Base-by-base conservation (phyloP, 2,888 invertebrate genomes). In the Strigamia maritima region DNA sequence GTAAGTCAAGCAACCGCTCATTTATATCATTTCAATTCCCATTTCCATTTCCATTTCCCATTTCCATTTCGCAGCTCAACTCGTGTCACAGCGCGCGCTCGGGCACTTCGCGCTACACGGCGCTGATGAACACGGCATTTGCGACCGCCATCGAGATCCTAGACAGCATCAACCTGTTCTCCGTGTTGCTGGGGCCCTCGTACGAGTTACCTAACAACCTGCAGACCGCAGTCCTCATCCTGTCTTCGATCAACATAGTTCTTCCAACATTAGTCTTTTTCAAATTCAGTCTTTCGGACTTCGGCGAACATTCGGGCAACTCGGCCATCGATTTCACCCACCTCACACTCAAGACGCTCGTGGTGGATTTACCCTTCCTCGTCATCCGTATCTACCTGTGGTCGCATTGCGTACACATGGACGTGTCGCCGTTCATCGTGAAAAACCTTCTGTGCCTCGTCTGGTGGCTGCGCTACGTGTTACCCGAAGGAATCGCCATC, bases 251-350 rank as follows among this genome's bases (percentile, higher is more conserved):
- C 70, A 89, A 89, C 83, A 87, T 90, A 80, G 83, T 90, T 80
- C 85, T 90, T 77, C 90, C 90, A 14, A 86, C 88, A 1, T 83
- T 89, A 44, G 87, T 89, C 6, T 84, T 90, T 35, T 86, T 89
- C 80, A 87, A 88, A 75, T 84, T 90, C 10, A 87, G 88, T 79
- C 85, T 86, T 35, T 86, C 87, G 1, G 86, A 87, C 79, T 88
- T 87, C 82, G 88, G 87, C 12, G 84, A 82, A 12, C 83, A 86
- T 10, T 84, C 84, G 12, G 79, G 77, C 31, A 54, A 19, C 35
- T 70, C 31, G 2, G 28, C 70, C 19, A 35, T 74, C 22, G 70
- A 22, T 38, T 38, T 78, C 31, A 70, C 78, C 4, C 78, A 78
- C n/a, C 22, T 78, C 10, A 78, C 78, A n/a, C 19, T 78, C n/a